Base-by-base conservation (phyloP, 1,140 invertebrate species). In the Zaprionus camerounensis region DNA sequence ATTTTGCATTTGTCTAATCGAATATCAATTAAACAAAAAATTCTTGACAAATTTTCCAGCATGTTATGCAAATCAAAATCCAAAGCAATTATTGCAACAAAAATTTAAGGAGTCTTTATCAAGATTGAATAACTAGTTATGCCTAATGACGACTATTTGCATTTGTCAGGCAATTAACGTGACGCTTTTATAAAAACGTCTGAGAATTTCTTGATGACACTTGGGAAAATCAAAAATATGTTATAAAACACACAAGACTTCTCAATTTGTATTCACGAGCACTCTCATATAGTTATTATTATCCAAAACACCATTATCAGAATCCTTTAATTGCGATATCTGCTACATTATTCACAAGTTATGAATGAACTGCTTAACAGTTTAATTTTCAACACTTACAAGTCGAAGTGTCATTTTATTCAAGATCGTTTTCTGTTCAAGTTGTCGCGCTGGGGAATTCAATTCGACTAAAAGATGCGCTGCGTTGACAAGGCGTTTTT, bases 401-500 rank as follows among this genome's bases (percentile, higher is more conserved):
- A 71, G 67, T 71, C 69, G 73, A 17, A 77, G 31, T 44, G 66
- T 71, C 85, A 90, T 90, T 83, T 55, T 41, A 11, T 58, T 46
- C 56, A 34, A n/a, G 44, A 34, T 58, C 6, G 34, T 34, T 13
- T 46, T 64, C 34, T 28, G 63, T 70, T 49, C 69, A 68, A 71
- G 78, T 63, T 75, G 70, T 62, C 56, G 71, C 56, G 72, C 55
- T 75, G 78, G 28, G 59, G 66, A 69, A 80, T 68, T 80, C 38
- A 20, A 82, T 78, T 80, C 53, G 76, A 90, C 85, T 90, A 90
- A 90, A 90, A 90, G 85, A 79, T 76, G 20, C 79, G 81, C 81
- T 85, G 81, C 78, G 79, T 73, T 70, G 80, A 79, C 85, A 70
- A 51, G 17, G 44, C 56, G 46, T 36, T 71, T 88, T 90, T 88